Evolutionary conservation across 2,113 vertebrate species (phyloP).

Genomic region (Pseudorhombus dupliciocellatus): DNA sequence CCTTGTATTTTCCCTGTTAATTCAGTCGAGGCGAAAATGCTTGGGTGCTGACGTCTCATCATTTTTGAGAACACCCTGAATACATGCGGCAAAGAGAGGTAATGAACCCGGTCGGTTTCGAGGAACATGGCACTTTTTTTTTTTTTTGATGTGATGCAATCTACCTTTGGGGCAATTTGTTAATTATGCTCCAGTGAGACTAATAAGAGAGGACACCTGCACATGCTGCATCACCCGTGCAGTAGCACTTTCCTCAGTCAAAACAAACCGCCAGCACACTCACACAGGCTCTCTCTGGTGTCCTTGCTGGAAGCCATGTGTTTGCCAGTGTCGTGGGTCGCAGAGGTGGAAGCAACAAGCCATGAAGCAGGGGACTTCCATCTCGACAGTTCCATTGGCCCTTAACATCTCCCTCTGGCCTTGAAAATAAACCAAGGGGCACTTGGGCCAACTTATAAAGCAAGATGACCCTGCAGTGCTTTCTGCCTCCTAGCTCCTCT

Average conservation of each 20-base stretch:
- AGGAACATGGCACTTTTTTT: constrained; percentile 13
- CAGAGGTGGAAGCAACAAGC: constrained; percentile 67
- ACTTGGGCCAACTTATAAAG: constrained; percentile 32
- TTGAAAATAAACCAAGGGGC: constrained; percentile 51
- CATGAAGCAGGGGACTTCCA: constrained; percentile 61
- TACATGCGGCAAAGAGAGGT: no score
- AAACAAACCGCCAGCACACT: constrained; percentile 15
- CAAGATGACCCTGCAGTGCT: constrained; percentile 36
- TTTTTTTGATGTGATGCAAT: constrained; percentile 35
- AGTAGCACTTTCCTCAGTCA: constrained; percentile 29
- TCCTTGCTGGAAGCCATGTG: constrained; percentile 61
- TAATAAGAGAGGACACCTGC: constrained; percentile 57
- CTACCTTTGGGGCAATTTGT: constrained; percentile 53
- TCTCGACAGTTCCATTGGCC: constrained; percentile 52
- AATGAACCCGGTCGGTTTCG: constrained; percentile 20
- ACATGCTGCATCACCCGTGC: constrained; percentile 25
- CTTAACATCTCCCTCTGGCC: constrained; percentile 62
- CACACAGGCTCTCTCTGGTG: constrained; percentile 31
- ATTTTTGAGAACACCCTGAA: no score
- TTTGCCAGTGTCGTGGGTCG: constrained; percentile 48
- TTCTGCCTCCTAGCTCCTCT: background rate
- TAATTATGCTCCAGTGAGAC: constrained; percentile 52
- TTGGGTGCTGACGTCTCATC: no score
- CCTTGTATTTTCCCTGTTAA: no score
- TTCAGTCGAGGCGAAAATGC: no score